phyloP scores from a whole-genome alignment of 2,113 vertebrate species.

The Peromyscus polionotus region DNA sequence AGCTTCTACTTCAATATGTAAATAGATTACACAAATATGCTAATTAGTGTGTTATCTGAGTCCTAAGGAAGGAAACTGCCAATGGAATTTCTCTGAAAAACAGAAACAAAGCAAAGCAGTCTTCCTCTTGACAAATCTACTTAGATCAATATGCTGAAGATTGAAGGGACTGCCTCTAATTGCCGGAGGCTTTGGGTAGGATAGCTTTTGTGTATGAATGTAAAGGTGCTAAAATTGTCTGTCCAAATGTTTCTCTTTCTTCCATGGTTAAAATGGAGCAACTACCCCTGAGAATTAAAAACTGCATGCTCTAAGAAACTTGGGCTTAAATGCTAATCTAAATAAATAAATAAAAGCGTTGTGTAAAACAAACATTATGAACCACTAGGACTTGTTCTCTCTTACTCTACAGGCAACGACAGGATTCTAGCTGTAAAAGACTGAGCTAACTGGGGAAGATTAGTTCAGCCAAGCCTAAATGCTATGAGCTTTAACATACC shows the following conservation, averaged over 20 bases:
- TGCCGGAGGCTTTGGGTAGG: neutral
- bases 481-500: neutral
- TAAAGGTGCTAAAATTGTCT: neutral
- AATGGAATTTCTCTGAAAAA: conserved; percentile 7
- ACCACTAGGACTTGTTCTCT: neutral
- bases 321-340: neutral
- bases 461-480: neutral
- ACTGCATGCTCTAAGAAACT: neutral
- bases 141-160: conserved; percentile 1
- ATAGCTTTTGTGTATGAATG: neutral
- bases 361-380: neutral
- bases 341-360: neutral
- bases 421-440: neutral
- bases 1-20: neutral
- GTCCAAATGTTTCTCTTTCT: neutral
- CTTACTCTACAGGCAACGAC: neutral
- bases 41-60: neutral
- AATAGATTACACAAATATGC: neutral
- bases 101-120: neutral
- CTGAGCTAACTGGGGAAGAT: neutral
- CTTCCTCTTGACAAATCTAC: neutral
- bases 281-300: neutral
- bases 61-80: neutral
- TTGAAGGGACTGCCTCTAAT: neutral
- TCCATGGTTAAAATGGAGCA: neutral